Conservation (phyloP, 1,140 invertebrate species). For the Maconellicoccus hirsutus region DNA sequence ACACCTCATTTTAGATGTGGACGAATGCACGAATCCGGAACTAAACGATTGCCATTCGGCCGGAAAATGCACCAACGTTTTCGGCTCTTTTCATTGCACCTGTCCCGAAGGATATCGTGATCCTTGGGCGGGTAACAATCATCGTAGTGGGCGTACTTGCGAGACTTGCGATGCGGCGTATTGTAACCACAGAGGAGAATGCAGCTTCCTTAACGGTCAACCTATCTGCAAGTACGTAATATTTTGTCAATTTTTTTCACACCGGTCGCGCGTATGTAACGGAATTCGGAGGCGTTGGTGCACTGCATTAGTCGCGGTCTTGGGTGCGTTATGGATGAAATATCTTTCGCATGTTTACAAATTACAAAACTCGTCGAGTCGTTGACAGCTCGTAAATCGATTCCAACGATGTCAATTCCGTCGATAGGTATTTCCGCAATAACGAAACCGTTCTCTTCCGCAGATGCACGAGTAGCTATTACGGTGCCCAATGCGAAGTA, state of each 20-base stretch:
- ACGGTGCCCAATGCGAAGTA: constrained; percentile 75
- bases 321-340: neutral
- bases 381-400: no score
- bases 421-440: no score
- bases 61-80: constrained; percentile 76
- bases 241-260: no score
- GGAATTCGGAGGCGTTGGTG: neutral
- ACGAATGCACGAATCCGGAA: constrained; percentile 74
- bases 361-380: no score
- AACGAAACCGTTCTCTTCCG: no score
- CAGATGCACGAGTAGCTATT: constrained; percentile 75
- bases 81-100: constrained; percentile 75
- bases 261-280: neutral
- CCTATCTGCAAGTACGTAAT: constrained; percentile 62
- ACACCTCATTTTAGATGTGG: constrained; percentile 62
- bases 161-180: constrained; percentile 57
- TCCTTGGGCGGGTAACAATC: constrained; percentile 49
- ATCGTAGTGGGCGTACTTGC: constrained; percentile 57
- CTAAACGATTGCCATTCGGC: constrained; percentile 83
- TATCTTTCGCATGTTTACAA: neutral
- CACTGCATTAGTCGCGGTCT: neutral
- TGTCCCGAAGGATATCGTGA: constrained; percentile 71
- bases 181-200: constrained; percentile 72
- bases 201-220: constrained; percentile 59
- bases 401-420: no score